Percentiles rank a stretch among this genome's conserved stretches.
These are phyloP conservation scores for Peromyscus californicus DNA, from an alignment of 2,113 vertebrate species.

Conservation along the genomic window DNA sequence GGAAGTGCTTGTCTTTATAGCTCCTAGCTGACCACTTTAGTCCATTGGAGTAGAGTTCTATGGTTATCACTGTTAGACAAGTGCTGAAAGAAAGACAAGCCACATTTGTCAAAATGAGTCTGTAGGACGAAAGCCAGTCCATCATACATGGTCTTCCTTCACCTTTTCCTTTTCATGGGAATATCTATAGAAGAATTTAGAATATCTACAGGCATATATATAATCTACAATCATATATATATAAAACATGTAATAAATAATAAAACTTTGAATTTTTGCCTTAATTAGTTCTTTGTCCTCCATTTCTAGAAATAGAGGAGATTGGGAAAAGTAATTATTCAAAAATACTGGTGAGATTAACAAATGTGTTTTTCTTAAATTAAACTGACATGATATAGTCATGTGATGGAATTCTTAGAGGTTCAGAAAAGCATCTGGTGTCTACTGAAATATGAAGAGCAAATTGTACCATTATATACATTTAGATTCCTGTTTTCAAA, in stretches of 20 bases:
- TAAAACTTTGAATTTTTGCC: neutral
- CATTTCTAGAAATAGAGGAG: conserved; percentile 8
- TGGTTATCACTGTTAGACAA: neutral
- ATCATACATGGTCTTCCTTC: neutral
- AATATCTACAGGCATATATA: neutral
- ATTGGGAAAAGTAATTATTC: conserved; percentile 2
- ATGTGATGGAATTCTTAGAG: conserved; percentile 21
- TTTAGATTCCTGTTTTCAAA: neutral
- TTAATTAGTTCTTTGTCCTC: conserved; percentile 34
- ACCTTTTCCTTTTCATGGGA: neutral
- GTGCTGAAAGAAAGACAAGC: neutral
- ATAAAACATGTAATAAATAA: neutral
- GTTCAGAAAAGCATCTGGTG: conserved; percentile 10
- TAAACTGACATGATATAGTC: neutral
- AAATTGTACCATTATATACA: neutral
- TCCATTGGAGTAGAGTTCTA: neutral
- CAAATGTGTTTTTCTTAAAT: neutral
- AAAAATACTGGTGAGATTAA: conserved; percentile 33
- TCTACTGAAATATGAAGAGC: conserved; percentile 5
- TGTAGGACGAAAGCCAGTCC: neutral
- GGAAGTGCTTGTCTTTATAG: neutral
- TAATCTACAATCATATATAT: neutral
- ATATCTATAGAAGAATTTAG: conserved; percentile 25
- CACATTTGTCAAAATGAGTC: neutral
- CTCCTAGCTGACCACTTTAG: neutral